Percentiles rank a stretch among this genome's conserved stretches.
Evolutionary conservation across 2,113 vertebrate genomes (phyloP).

Genomic region (Ceyx cyanopectus): DNA sequence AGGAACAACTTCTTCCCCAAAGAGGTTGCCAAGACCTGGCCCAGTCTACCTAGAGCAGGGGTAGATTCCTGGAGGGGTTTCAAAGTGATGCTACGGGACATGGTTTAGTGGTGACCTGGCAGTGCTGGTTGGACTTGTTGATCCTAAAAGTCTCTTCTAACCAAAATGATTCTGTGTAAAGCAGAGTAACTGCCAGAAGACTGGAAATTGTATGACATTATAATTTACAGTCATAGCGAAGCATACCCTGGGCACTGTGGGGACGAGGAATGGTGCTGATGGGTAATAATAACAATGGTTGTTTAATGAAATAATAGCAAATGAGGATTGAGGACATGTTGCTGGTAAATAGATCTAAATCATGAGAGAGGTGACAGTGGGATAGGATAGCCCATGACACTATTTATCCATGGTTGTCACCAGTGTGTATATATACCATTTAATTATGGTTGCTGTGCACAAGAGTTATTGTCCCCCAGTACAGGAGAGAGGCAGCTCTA

Average conservation of each 20-base stretch:
- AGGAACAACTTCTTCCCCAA: not conserved
- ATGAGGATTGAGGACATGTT: not conserved
- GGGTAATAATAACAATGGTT: not conserved
- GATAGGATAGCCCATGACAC: not conserved
- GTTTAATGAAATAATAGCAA: not conserved
- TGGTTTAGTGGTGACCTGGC: not conserved
- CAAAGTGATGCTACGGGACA: not conserved
- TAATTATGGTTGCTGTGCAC: not conserved
- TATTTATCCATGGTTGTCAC: not conserved
- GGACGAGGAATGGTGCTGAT: not conserved
- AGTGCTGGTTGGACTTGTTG: not conserved
- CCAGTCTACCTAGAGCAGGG: not conserved
- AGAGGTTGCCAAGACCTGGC: not conserved
- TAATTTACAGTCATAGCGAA: not conserved
- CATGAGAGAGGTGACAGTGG: not conserved
- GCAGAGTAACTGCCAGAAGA: not conserved
- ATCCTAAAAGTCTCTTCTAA: not conserved
- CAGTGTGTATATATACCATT: not conserved
- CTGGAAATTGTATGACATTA: not conserved
- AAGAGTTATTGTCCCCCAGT: not conserved
- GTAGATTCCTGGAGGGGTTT: not conserved
- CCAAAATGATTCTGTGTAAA: not conserved
- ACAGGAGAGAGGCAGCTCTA: not conserved
- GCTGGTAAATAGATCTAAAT: not conserved
- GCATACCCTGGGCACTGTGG: accelerated